These are phyloP conservation scores for Pogonocherus hispidulus DNA, from an alignment of 2,888 invertebrate species.

Conservation along the genomic window DNA sequence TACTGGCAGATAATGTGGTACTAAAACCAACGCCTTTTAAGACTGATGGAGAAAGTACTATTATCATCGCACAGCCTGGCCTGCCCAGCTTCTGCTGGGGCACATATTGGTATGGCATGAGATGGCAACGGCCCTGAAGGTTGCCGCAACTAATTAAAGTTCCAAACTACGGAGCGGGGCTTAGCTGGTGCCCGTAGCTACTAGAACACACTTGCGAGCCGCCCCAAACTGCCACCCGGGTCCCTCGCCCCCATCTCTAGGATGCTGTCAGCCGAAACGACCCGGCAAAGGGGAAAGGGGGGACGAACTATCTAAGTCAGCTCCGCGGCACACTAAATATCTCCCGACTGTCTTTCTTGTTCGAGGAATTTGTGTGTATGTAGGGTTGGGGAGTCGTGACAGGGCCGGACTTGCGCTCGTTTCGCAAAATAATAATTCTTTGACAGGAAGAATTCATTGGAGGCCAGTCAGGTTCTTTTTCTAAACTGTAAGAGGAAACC, in stretches of 20 bases:
- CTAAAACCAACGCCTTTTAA: no score
- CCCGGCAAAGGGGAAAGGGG: constrained; percentile 51
- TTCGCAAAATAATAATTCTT: no score
- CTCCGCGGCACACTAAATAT: constrained; percentile 49
- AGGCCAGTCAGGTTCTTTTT: no score
- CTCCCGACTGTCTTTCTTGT: constrained; percentile 50
- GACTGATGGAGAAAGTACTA: no score
- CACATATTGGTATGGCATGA: background rate
- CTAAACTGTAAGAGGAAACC: no score
- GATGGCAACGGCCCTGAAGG: constrained; percentile 43
- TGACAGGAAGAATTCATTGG: constrained; percentile 54
- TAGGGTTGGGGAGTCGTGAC: constrained; percentile 27
- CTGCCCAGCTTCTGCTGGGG: no score
- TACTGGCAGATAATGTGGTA: no score
- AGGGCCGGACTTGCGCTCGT: constrained; percentile 6
- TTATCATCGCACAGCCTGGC: no score
- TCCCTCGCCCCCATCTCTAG: constrained; percentile 64
- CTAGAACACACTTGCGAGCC: constrained; percentile 52
- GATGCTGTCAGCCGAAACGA: constrained; percentile 63
- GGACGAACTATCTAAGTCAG: constrained; percentile 53
- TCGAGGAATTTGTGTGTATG: constrained; percentile 42
- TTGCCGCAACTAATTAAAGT: constrained; percentile 69
- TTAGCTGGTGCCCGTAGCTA: constrained; percentile 63
- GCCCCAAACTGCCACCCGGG: constrained; percentile 48
- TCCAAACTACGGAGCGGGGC: constrained; percentile 67